Conservation (phyloP, 2,797 vertebrate species). For the Argya squamiceps region DNA sequence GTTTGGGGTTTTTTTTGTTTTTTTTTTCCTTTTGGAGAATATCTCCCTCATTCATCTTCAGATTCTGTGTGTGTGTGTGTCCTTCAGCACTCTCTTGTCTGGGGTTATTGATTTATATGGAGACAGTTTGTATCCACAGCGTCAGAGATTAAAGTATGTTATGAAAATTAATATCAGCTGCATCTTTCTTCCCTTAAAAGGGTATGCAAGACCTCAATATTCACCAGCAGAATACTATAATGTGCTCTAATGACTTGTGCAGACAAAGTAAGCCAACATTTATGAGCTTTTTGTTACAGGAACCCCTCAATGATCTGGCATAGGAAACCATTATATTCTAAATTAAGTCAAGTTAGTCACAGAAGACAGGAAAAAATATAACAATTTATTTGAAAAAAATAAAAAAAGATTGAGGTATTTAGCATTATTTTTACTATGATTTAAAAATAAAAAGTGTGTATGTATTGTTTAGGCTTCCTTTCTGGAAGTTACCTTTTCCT, state of each 20-base stretch:
- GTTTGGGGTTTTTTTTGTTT: fast-evolving
- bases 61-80: not conserved
- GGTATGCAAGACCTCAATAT: not conserved
- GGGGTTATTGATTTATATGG: not conserved
- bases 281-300: not conserved
- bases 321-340: not conserved
- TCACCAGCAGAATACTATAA: not conserved
- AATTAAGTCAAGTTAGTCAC: not conserved
- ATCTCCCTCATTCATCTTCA: not conserved
- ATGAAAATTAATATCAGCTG: not conserved
- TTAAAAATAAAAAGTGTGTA: not conserved
- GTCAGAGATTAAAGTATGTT: not conserved
- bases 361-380: not conserved
- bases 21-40: not conserved
- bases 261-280: not conserved
- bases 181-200: not conserved
- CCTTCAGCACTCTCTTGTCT: not conserved
- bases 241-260: not conserved
- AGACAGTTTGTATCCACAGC: not conserved
- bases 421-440: not conserved
- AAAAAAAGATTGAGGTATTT: not conserved
- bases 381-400: not conserved
- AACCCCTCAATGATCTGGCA: not conserved
- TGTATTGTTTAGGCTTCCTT: not conserved
- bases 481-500: not conserved